A percentile compares a stretch with the other conserved stretches of the same genome.
Evolutionary conservation across 1,140 invertebrate genomes (phyloP).

Genomic region (Caerostris darwini): DNA sequence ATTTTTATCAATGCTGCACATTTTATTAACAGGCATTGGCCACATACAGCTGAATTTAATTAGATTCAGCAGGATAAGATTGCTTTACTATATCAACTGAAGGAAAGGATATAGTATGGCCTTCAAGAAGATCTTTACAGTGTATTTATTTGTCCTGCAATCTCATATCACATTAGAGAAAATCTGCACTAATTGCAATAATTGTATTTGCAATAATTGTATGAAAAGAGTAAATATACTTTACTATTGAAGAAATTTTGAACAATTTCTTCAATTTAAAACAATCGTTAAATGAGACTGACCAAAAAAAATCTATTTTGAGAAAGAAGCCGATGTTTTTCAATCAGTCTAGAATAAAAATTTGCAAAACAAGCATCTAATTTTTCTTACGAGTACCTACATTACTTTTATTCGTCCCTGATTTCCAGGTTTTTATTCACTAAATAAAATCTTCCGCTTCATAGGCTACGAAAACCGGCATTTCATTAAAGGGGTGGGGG

Average conservation of each 20-base stretch:
- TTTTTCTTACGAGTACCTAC: slow-evolving; percentile 20
- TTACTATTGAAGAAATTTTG: not conserved
- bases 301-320: not conserved
- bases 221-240: no score
- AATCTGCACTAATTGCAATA: no score
- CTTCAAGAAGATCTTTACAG: no score
- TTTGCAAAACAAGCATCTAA: slow-evolving; percentile 43
- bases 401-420: slow-evolving; percentile 42
- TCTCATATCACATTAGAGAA: no score
- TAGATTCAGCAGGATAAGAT: no score
- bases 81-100: no score
- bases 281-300: not conserved
- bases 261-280: not conserved
- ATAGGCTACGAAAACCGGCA: slow-evolving; percentile 18
- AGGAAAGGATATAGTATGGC: no score
- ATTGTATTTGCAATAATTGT: no score
- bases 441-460: slow-evolving; percentile 59
- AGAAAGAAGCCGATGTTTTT: not conserved
- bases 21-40: no score
- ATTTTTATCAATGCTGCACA: no score
- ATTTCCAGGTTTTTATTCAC: slow-evolving; percentile 58
- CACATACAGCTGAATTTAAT: no score
- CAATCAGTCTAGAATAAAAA: slow-evolving; percentile 43
- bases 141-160: no score
- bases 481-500: slow-evolving; percentile 76